Conservation (phyloP, 1,140 invertebrate species). For the Drosophila pectinifera region DNA sequence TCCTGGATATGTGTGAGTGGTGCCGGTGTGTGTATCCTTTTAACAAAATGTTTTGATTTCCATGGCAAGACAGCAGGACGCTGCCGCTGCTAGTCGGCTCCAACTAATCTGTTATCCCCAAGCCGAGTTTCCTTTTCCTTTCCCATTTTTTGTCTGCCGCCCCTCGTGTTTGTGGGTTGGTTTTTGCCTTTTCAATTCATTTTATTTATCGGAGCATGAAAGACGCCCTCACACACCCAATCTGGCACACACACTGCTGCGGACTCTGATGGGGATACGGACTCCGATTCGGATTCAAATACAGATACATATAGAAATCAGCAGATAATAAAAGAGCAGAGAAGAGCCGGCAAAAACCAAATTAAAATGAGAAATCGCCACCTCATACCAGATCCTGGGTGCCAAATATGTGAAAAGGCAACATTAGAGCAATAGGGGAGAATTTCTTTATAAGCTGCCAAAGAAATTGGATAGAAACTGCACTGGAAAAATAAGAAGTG, state of each 20-base stretch:
- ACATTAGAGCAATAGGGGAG: conserved; percentile 1
- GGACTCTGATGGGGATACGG: not conserved
- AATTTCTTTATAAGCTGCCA: conserved; percentile 15
- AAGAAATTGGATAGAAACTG: conserved; percentile 10
- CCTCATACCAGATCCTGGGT: conserved; percentile 33
- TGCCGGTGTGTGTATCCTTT: conserved; percentile 63
- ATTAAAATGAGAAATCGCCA: conserved; percentile 70
- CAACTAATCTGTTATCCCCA: conserved; percentile 81
- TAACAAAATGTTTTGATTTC: conserved; percentile 82
- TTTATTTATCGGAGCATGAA: conserved; percentile 83
- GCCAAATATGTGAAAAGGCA: conserved; percentile 23
- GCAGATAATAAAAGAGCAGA: conserved; percentile 56
- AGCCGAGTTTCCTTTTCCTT: conserved; percentile 20
- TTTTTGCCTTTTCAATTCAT: conserved; percentile 81
- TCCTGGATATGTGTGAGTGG: conserved; percentile 16
- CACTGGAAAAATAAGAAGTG: not conserved
- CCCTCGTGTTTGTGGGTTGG: conserved; percentile 11
- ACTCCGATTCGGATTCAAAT: conserved; percentile 21
- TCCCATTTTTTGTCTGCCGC: not conserved
- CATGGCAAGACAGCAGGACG: conserved; percentile 70
- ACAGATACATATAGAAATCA: conserved; percentile 49
- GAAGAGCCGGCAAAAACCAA: conserved; percentile 28
- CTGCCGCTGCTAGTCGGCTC: conserved; percentile 48
- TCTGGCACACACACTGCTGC: conserved; percentile 2
- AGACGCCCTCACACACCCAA: conserved; percentile 54